phyloP scores from a whole-genome alignment of 2,113 vertebrate species.

The Burhinus bistriatus region DNA sequence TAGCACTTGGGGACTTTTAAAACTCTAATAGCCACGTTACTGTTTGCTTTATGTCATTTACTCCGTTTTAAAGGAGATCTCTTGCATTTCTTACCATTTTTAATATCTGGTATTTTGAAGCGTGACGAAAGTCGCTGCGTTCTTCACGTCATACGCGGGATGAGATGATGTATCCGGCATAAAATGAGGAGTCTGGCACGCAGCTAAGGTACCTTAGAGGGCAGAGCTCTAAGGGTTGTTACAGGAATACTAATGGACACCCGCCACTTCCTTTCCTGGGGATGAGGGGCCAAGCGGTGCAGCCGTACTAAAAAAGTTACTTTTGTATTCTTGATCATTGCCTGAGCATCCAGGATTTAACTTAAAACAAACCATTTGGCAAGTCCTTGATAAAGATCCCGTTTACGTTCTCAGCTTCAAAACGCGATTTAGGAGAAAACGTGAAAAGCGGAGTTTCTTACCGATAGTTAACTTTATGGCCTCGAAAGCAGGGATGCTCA shows the following conservation, averaged over 20 bases:
- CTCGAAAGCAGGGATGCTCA: neutral
- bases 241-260: neutral
- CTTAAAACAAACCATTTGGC: neutral
- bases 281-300: neutral
- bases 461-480: neutral
- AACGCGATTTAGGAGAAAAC: neutral
- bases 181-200: neutral
- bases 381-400: neutral
- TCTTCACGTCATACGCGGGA: neutral
- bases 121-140: neutral
- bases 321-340: neutral
- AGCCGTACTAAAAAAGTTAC: neutral
- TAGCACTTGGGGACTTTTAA: neutral
- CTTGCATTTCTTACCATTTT: neutral
- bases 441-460: neutral
- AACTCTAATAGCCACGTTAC: neutral
- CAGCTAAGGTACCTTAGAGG: neutral
- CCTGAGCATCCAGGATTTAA: neutral
- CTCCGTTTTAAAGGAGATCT: neutral
- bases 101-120: neutral
- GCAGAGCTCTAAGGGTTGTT: neutral
- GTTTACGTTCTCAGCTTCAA: constrained; percentile 2
- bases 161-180: neutral
- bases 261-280: neutral
- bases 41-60: neutral